A percentile compares a stretch with the other conserved stretches of the same genome.
phyloP scores from a whole-genome alignment of 2,888 invertebrate species.

The Phasia obesa region DNA sequence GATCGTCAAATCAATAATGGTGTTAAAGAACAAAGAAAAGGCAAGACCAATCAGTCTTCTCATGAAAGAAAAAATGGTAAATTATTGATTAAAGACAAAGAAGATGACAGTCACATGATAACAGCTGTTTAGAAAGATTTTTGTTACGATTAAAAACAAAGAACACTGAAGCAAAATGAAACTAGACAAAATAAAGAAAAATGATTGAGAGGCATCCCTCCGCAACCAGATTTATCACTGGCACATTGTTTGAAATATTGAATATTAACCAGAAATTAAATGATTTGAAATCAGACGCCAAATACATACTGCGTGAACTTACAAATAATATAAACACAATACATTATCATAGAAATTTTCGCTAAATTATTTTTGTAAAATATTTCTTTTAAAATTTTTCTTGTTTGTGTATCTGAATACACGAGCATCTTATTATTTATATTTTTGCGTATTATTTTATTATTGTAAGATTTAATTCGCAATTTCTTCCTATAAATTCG shows the following conservation, averaged over 20 bases:
- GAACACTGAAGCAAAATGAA: background rate
- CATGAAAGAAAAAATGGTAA: conserved; percentile 71
- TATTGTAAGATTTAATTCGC: conserved; percentile 44
- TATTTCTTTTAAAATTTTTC: conserved; percentile 45
- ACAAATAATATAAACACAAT: conserved; percentile 1
- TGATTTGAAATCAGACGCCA: conserved; percentile 20
- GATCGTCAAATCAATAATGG: conserved; percentile 7
- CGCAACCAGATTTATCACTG: conserved; percentile 26
- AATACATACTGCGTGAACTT: conserved; percentile 29
- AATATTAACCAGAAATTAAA: conserved; percentile 3
- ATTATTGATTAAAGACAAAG: conserved; percentile 74
- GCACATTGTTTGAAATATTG: background rate
- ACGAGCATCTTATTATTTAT: conserved; percentile 14
- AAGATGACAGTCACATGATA: conserved; percentile 78
- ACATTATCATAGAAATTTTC: conserved; percentile 9
- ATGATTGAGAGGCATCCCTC: conserved; percentile 21
- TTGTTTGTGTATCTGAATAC: conserved; percentile 9
- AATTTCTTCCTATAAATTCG: conserved; percentile 55
- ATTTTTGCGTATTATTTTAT: conserved; percentile 59
- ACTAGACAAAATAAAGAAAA: conserved; percentile 14
- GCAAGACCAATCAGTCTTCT: conserved; percentile 57
- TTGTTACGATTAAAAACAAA: conserved; percentile 26
- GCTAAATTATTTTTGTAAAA: conserved; percentile 43
- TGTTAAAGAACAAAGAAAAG: conserved; percentile 72
- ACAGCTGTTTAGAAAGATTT: conserved; percentile 75